phyloP scores from a whole-genome alignment of 2,888 invertebrate species.

The Bugulina stolonifera region DNA sequence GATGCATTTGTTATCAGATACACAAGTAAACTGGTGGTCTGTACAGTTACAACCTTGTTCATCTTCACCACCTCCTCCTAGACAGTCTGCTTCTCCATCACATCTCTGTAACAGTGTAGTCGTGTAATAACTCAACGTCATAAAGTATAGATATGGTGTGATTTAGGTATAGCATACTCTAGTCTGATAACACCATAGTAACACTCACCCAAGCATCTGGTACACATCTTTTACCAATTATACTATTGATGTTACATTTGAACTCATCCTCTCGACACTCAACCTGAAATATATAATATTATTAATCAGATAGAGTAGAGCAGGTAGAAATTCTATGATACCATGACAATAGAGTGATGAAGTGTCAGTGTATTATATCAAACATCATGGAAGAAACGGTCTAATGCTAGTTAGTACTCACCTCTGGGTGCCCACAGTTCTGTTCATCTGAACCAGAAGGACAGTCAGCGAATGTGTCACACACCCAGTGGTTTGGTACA shows the following conservation, averaged over 20 bases:
- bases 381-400: no score
- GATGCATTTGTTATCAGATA: background rate
- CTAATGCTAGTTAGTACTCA: no score
- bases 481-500: background rate
- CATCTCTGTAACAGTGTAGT: slow-evolving; percentile 10
- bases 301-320: no score
- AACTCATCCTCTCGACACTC: background rate
- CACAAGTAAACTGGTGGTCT: slow-evolving; percentile 10
- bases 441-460: background rate
- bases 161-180: no score
- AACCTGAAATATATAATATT: background rate
- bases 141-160: no score
- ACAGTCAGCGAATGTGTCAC: slow-evolving; percentile 5
- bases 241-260: background rate
- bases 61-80: background rate
- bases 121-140: no score
- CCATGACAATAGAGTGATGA: no score
- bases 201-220: background rate
- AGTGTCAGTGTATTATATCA: no score
- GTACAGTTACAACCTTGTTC: background rate
- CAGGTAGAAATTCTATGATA: no score
- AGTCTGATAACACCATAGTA: no score
- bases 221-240: background rate
- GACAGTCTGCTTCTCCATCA: slow-evolving; percentile 13
- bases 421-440: background rate